Base-by-base conservation (phyloP, 2,888 invertebrate genomes). In the Gryllus longicercus region DNA sequence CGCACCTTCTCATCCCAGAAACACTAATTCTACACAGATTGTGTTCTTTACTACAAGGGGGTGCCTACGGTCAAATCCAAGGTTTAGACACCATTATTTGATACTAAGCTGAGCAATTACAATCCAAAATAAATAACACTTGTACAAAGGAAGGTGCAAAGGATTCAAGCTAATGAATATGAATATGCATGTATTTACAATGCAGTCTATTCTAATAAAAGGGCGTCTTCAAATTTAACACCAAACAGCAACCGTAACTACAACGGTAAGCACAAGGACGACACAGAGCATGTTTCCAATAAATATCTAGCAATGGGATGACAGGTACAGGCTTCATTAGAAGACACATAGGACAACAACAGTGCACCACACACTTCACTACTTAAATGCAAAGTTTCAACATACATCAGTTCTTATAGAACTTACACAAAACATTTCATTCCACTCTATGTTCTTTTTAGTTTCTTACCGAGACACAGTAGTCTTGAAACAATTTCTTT, bases 1-100 rank as follows among this genome's bases (percentile, higher is more conserved):
- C 75, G 50, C 23, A 79, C 79, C n/a, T 23, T 51, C 50, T 51
- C 51, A 50, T 51, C 78, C 50, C 38, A 76, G 76, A 76, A 76
- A 76, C 76, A 38, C 76, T 38, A 38, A 63, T 63, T 63, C 63
- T 63, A 63, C 63, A 18, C 63, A 63, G 18, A 63, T n/a, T n/a
- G 63, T 63, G 63, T 63, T 63, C 4, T 63, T 63, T 63, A 38
- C 63, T 63, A 63, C 63, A 63, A 18, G 63, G 38, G 63, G 63
- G 63, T 63, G 63, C 63, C 63, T 63, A 63, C 63, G 12, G 4
- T 63, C 63, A 63, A 63, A 63, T n/a, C 63, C 63, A 63, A 18
- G 14, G n/a, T 63, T 63, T 63, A 63, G 63, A 63, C 63, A 63
- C 63, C 63, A 63, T 38, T 38, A 38, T 63, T 63, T 63, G 63